Base-by-base conservation (phyloP, 2,113 vertebrate species). In the Poecilia latipinna region DNA sequence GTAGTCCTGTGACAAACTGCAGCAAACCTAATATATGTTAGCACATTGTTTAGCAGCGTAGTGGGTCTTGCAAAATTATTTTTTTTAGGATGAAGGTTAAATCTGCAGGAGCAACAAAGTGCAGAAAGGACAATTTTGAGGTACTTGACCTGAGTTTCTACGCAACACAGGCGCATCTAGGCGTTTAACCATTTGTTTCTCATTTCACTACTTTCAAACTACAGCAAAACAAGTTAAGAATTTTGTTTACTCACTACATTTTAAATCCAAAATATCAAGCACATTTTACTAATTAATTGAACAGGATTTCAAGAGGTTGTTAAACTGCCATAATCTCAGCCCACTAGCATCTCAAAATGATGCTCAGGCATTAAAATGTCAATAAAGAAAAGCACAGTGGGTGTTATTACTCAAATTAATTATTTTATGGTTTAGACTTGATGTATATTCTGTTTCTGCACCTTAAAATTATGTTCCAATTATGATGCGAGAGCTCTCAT, bases 1-100 rank as follows among this genome's bases (percentile, higher is more conserved):
- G 90, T 89, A 78, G 83, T 83, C 86, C 71, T 86, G 64, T 90
- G 88, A 92, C 77, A 81, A 79, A 71, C 48, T 72, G 75, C 22
- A 29, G 57, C 57, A 64, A 74, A 70, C 75, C 74, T 77, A 81
- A 79, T 29, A 86, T 80, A 80, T 80, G 85, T 78, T 67, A 73
- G 60, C 37, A 15, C 11, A 42, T 42, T 35, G 44, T 66, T 51
- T 65, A 15, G 13, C 67, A 54, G n/a, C 28, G 33, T 65, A 64
- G 61, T 62, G 42, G 67, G 29, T 74, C 32, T 66, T 4, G 35
- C 17, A 76, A 64, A 71, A 29, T 65, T 35, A 71, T 6, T 22
- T 70, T 37, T 31, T 37, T 26, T 0, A 8, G 60, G 39, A 74
- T 62, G 39, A 48, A 37, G 68, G 26, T 32, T 54, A 39, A n/a